Base-by-base conservation (phyloP, 2,797 vertebrate genomes). In the Melanotaenia boesemani region DNA sequence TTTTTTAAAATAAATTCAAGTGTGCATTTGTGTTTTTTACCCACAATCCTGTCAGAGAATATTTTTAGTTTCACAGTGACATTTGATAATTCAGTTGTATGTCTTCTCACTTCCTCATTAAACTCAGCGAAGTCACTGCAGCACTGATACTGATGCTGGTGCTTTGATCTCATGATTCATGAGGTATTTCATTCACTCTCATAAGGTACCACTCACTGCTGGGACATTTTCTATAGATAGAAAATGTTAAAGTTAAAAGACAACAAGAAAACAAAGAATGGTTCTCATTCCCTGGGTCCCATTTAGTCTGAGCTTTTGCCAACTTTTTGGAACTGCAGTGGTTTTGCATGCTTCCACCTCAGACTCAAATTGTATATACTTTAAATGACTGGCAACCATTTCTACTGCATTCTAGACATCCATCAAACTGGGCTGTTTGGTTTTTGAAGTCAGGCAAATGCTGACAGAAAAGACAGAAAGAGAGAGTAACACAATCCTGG, bases 251-350 rank as follows among this genome's bases (percentile, higher is more conserved):
- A 20, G 41, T 74, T 64, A 36, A 66, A 41, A 63, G 67, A 24
- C 15, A 70, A 24, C 15, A 73, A 22, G 57, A 55, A 24, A 39
- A 44, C 41, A 18, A 46, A 20, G 16, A 46, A n/a, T 48, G 48
- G 30, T 34, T 72, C 28, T 79, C 26, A 72, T 54, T 68, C 26
- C 26, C 5, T n/a, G 30, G 44, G 22, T 15, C 52, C 52, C 44
- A 22, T 59, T 67, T 28, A 68, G 28, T 36, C 58, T 63, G 63
- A 67, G 50, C 28, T 52, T 67, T 59, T 62, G 54, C 62, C 37
- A 63, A 46, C 70, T 48, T 67, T 34, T 44, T n/a, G 32, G n/a
- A 78, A 62, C 52, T 44, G 36, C 71, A 73, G 34, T n/a, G 66
- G 22, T 44, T 70, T 44, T 63, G 56, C 26, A 61, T 66, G 30